phyloP scores from a whole-genome alignment of 2,888 invertebrate species.

The Megaustenia siamemsis region DNA sequence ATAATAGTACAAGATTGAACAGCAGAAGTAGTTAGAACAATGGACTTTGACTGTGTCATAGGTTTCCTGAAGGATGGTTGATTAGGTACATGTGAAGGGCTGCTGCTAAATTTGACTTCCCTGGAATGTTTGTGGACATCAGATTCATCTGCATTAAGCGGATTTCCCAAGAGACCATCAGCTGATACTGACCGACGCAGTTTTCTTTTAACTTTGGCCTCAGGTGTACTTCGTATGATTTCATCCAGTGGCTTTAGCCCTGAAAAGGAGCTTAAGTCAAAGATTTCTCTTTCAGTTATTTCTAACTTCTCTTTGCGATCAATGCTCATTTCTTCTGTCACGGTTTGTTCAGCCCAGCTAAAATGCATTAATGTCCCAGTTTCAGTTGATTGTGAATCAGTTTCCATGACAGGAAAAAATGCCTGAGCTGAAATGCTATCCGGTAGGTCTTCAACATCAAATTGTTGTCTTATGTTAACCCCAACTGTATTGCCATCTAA shows the following conservation, averaged over 20 bases:
- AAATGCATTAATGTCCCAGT: too few species aligned
- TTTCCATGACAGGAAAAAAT: background rate
- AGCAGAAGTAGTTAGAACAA: background rate
- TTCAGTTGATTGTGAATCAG: background rate
- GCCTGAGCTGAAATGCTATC: background rate
- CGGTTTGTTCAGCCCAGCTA: background rate
- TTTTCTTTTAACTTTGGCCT: slow-evolving; percentile 31
- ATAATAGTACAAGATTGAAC: background rate
- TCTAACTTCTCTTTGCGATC: slow-evolving; percentile 26
- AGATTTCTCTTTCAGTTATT: slow-evolving; percentile 4
- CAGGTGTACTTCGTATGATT: slow-evolving; percentile 2
- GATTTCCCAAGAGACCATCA: background rate
- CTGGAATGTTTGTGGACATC: slow-evolving; percentile 1
- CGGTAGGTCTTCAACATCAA: background rate
- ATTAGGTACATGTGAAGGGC: background rate
- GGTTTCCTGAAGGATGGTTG: background rate
- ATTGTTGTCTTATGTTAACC: background rate
- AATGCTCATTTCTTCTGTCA: background rate
- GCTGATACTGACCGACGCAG: slow-evolving; percentile 43
- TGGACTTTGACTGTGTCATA: slow-evolving; percentile 13
- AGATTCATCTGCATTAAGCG: background rate
- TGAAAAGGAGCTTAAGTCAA: background rate
- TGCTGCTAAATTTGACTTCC: background rate
- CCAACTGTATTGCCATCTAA: background rate
- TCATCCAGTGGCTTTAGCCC: slow-evolving; percentile 3